These are phyloP conservation scores for Aphis gossypii DNA, from an alignment of 1,140 invertebrate species.

Conservation along the genomic window DNA sequence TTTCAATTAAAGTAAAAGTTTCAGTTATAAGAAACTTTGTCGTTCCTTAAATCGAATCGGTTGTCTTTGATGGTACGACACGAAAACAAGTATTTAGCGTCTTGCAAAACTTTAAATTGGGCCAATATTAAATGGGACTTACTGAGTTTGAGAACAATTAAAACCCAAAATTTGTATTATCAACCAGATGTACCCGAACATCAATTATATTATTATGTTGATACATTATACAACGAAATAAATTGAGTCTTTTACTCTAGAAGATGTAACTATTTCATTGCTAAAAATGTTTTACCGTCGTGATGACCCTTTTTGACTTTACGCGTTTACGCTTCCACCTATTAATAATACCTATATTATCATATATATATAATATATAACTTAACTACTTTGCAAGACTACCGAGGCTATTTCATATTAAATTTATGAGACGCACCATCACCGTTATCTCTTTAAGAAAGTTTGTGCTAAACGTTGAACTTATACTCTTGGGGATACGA, in stretches of 20 bases:
- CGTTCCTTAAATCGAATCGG: constrained; percentile 7
- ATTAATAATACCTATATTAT: neutral
- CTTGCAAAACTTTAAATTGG: constrained; percentile 38
- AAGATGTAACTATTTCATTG: neutral
- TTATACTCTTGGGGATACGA: neutral
- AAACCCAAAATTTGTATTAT: neutral
- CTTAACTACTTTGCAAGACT: neutral
- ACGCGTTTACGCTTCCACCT: neutral
- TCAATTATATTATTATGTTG: neutral
- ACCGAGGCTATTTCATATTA: neutral
- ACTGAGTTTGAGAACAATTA: constrained; percentile 24
- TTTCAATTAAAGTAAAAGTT: constrained; percentile 52
- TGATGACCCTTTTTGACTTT: neutral
- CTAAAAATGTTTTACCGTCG: neutral
- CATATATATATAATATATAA: neutral
- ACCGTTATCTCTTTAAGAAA: neutral
- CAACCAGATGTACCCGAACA: neutral
- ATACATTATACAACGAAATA: neutral
- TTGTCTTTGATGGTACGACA: constrained; percentile 5
- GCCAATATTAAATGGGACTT: constrained; percentile 27
- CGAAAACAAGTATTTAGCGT: constrained; percentile 34
- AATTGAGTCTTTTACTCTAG: neutral
- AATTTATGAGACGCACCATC: neutral
- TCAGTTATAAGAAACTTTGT: constrained; percentile 21
- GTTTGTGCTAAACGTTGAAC: neutral